A percentile compares a stretch with the other conserved stretches of the same genome.
These are phyloP conservation scores for Colossoma macropomum DNA, from an alignment of 2,113 vertebrate species.

Conservation along the genomic window DNA sequence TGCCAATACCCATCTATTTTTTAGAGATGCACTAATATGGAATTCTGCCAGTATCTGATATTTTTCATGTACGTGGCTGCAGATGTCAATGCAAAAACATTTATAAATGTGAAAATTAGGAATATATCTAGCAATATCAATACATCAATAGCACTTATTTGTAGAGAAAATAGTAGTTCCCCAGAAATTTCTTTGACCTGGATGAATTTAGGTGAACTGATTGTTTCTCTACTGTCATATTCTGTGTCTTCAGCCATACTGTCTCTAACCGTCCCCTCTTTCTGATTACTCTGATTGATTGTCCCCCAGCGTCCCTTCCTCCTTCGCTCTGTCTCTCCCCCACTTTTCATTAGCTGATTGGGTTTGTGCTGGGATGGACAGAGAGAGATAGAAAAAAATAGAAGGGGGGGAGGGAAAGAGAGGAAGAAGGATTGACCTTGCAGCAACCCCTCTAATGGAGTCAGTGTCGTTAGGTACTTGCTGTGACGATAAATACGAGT, in stretches of 20 bases:
- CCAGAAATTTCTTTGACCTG: not conserved
- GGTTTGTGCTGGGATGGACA: not conserved
- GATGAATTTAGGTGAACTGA: not conserved
- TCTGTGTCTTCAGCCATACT: not conserved
- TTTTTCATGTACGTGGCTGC: too few species aligned
- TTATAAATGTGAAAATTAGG: too few species aligned
- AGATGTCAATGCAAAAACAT: too few species aligned
- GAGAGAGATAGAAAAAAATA: not conserved
- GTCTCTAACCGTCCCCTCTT: not conserved
- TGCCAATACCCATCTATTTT: too few species aligned
- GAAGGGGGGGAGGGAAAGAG: not conserved
- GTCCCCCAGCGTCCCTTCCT: not conserved
- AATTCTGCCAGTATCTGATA: too few species aligned
- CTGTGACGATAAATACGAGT: not conserved
- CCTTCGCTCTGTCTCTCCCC: not conserved
- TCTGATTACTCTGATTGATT: not conserved
- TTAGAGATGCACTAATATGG: too few species aligned
- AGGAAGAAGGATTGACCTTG: not conserved
- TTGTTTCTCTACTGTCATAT: not conserved
- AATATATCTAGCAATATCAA: too few species aligned
- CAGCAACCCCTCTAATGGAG: constrained; percentile 12
- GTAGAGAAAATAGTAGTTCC: too few species aligned
- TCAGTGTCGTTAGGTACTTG: constrained; percentile 7
- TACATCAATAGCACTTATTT: too few species aligned
- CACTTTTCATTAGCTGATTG: constrained; percentile 30